Conservation (phyloP, 1,140 invertebrate genomes). For the Tetramorium alpestre region DNA sequence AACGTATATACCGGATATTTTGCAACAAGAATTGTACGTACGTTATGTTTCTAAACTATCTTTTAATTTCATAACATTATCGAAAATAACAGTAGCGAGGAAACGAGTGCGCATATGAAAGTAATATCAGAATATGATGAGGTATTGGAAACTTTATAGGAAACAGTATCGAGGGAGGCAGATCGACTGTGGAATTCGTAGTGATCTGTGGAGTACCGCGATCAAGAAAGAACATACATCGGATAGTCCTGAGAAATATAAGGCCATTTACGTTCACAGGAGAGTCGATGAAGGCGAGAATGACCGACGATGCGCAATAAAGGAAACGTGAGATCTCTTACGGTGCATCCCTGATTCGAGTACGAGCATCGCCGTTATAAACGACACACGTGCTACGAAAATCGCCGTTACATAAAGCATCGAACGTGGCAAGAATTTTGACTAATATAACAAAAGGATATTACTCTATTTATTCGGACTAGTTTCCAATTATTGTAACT, state of each 20-base stretch:
- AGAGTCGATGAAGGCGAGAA: constrained; percentile 48
- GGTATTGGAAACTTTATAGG: neutral
- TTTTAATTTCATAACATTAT: neutral
- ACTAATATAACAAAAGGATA: neutral
- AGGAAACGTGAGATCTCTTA: constrained; percentile 35
- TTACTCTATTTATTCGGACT: neutral
- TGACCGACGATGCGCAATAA: constrained; percentile 43
- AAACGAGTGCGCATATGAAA: neutral
- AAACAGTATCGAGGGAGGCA: neutral
- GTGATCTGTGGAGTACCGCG: constrained; percentile 13
- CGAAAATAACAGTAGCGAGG: neutral
- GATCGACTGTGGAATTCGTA: neutral
- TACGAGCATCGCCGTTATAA: constrained; percentile 21
- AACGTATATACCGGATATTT: neutral
- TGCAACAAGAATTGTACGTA: neutral
- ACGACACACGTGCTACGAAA: constrained; percentile 41
- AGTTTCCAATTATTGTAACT: neutral
- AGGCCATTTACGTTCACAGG: constrained; percentile 50
- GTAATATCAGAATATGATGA: neutral
- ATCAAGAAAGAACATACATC: neutral
- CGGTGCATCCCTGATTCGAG: constrained; percentile 27
- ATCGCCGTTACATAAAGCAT: constrained; percentile 9
- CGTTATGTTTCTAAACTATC: neutral
- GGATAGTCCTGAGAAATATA: constrained; percentile 18
- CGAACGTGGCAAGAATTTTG: constrained; percentile 12